phyloP scores from a whole-genome alignment of 1,140 invertebrate species.

The Micrasema minimum region DNA sequence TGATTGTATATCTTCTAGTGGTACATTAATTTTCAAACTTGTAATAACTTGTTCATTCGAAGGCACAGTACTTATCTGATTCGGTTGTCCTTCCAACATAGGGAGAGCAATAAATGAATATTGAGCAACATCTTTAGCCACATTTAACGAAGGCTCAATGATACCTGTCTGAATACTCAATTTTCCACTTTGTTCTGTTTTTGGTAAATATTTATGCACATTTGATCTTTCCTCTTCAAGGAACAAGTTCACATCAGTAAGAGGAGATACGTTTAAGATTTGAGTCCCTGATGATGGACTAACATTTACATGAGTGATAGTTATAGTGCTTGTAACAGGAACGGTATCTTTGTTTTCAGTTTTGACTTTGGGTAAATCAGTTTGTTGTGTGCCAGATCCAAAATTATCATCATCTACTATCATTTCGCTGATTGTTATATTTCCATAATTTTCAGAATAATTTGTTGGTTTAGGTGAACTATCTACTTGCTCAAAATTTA shows the following conservation, averaged over 20 bases:
- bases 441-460: conserved; percentile 31
- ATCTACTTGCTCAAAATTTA: conserved; percentile 54
- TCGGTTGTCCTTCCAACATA: too few relatives aligned
- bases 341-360: background rate
- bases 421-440: conserved; percentile 29
- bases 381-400: background rate
- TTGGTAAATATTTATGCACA: conserved; percentile 25
- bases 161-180: background rate
- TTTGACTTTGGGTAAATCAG: conserved; percentile 8
- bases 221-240: conserved; percentile 49
- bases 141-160: background rate
- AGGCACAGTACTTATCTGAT: background rate
- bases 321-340: background rate
- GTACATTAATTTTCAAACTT: background rate
- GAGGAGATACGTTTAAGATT: background rate
- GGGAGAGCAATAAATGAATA: background rate
- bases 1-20: conserved; percentile 7
- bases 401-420: conserved; percentile 37
- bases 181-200: background rate
- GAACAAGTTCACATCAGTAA: conserved; percentile 41
- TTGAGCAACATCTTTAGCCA: background rate
- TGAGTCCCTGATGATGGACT: too few relatives aligned
- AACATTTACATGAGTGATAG: background rate
- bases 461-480: conserved; percentile 42
- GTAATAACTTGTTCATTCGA: background rate